phyloP scores from a whole-genome alignment of 2,797 vertebrate genomes.

The Otus scops region DNA sequence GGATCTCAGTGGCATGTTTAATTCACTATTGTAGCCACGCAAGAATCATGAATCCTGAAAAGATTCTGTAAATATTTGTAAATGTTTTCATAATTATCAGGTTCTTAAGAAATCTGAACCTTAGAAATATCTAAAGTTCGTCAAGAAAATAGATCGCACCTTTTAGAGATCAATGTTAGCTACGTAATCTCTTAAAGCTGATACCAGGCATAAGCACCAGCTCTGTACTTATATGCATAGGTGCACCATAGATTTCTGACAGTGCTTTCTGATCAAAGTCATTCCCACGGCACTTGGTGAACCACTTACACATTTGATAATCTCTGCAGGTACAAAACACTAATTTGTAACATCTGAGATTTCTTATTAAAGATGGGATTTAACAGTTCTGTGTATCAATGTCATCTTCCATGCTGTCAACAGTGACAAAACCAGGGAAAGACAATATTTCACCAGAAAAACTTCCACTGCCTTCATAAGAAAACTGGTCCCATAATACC shows the following conservation, averaged over 20 bases:
- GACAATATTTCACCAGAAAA: neutral
- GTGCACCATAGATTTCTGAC: conserved; percentile 52
- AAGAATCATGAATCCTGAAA: neutral
- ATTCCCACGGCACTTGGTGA: conserved; percentile 55
- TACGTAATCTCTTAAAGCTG: neutral
- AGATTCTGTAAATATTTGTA: neutral
- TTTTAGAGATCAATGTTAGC: neutral
- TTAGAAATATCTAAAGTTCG: neutral
- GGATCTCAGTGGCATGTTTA: neutral
- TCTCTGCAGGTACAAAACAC: conserved; percentile 55
- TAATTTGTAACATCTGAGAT: neutral
- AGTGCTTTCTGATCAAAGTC: conserved; percentile 38
- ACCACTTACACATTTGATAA: conserved; percentile 12
- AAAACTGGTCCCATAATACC: neutral
- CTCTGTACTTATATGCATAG: conserved; percentile 49
- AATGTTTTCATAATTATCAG: neutral
- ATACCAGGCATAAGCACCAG: neutral
- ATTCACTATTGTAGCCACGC: rapidly evolving
- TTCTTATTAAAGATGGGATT: conserved; percentile 60
- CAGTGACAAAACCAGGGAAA: conserved; percentile 46
- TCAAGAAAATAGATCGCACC: neutral
- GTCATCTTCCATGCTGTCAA: conserved; percentile 75
- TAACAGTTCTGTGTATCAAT: conserved; percentile 56
- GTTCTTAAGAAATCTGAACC: neutral
- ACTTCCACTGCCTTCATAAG: neutral